Percentiles rank a stretch among this genome's conserved stretches.
Evolutionary conservation across 2,888 invertebrate species (phyloP).

Genomic region (Clepsis dumicolana): DNA sequence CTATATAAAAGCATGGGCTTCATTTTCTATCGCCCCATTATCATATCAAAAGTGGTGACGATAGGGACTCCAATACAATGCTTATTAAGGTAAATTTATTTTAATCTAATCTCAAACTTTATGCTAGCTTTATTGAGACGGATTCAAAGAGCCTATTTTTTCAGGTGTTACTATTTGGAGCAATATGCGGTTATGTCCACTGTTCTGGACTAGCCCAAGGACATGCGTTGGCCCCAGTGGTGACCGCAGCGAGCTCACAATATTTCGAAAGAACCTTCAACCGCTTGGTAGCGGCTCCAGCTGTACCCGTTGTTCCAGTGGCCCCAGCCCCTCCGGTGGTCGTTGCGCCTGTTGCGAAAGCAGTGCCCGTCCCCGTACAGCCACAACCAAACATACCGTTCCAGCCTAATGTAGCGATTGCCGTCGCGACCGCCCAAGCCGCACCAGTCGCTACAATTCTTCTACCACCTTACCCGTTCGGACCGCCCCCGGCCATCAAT

Average conservation of each 20-base stretch:
- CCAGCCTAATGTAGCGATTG: conserved; percentile 75
- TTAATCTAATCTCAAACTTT: conserved; percentile 30
- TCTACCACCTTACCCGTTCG: conserved; percentile 78
- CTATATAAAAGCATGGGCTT: conserved; percentile 82
- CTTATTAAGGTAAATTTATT: conserved; percentile 63
- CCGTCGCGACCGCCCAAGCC: conserved; percentile 77
- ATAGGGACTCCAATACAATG: conserved; percentile 67
- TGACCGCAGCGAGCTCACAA: conserved; percentile 89
- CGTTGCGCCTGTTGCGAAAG: conserved; percentile 48
- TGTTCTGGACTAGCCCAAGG: conserved; percentile 64
- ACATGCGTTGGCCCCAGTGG: conserved; percentile 77
- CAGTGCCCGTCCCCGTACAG: conserved; percentile 44
- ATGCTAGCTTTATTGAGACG: no score
- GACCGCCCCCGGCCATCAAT: conserved; percentile 69
- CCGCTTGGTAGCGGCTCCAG: conserved; percentile 69
- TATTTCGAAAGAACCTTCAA: conserved; percentile 89
- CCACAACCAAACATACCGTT: conserved; percentile 56
- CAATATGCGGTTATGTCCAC: conserved; percentile 60
- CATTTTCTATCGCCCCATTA: conserved; percentile 80
- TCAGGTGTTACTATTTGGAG: conserved; percentile 64
- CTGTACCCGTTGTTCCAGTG: conserved; percentile 51
- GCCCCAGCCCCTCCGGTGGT: conserved; percentile 51
- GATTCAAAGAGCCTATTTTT: conserved; percentile 49
- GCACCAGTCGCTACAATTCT: conserved; percentile 78
- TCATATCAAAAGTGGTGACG: conserved; percentile 70